Conservation (phyloP, 2,888 invertebrate genomes). For the Tuberolachnus salignus region DNA sequence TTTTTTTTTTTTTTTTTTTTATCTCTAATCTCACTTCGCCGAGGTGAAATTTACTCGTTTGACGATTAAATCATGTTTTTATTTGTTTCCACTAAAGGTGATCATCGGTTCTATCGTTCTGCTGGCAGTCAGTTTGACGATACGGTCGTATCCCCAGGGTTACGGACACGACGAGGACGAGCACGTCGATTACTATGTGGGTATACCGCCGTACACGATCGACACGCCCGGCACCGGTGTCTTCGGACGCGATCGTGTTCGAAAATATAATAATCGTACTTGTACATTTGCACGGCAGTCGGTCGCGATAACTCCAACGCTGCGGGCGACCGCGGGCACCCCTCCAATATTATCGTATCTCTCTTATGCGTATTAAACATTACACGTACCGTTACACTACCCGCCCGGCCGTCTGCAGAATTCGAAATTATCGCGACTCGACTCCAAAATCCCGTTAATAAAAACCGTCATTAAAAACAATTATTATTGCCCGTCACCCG, state of each 20-base stretch:
- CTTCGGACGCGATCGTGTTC: not conserved
- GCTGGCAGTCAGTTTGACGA: constrained; percentile 32
- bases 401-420: too few relatives aligned
- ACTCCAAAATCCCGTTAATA: too few relatives aligned
- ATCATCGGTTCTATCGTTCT: constrained; percentile 43
- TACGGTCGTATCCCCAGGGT: constrained; percentile 53
- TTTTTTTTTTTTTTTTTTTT: not conserved
- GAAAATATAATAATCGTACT: too few relatives aligned
- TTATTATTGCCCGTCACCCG: not conserved
- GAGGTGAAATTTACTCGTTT: not conserved
- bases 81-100: constrained; percentile 12
- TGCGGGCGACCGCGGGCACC: too few relatives aligned
- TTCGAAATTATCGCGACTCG: too few relatives aligned
- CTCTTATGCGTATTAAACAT: too few relatives aligned
- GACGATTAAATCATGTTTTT: not conserved
- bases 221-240: not conserved
- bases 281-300: too few relatives aligned
- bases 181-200: constrained; percentile 59
- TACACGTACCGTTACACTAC: too few relatives aligned
- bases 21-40: too few relatives aligned
- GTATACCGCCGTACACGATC: constrained; percentile 11
- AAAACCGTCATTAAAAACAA: too few relatives aligned
- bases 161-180: constrained; percentile 58
- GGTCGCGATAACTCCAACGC: too few relatives aligned
- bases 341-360: too few relatives aligned